phyloP scores from a whole-genome alignment of 2,888 invertebrate species.

The Marasmarcha lunaedactyla region DNA sequence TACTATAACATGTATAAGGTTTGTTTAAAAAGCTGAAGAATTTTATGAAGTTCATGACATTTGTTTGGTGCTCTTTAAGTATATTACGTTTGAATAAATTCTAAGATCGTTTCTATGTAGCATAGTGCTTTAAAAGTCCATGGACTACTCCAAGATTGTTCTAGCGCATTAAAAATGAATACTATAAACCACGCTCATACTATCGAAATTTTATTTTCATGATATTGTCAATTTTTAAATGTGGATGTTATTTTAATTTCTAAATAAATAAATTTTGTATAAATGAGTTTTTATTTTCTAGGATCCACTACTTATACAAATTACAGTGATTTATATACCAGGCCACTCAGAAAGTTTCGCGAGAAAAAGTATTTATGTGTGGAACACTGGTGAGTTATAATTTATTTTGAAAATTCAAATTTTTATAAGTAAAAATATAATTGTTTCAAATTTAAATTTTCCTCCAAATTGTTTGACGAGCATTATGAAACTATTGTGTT shows the following conservation, averaged over 20 bases:
- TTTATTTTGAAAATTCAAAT: too few relatives aligned
- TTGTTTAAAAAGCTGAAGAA: background rate
- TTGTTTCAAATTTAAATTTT: too few relatives aligned
- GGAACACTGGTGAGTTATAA: too few relatives aligned
- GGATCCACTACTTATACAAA: background rate
- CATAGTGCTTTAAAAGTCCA: too few relatives aligned
- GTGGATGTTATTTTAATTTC: slow-evolving; percentile 68
- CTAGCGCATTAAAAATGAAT: slow-evolving; percentile 20
- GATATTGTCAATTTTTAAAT: slow-evolving; percentile 62
- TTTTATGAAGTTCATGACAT: background rate
- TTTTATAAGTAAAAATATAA: too few relatives aligned
- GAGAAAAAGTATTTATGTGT: too few relatives aligned
- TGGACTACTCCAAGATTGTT: too few relatives aligned
- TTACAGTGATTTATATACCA: too few relatives aligned
- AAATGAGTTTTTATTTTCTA: background rate
- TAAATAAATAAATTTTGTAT: slow-evolving; percentile 56
- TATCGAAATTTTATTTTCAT: slow-evolving; percentile 43
- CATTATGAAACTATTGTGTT: too few relatives aligned
- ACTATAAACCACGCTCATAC: slow-evolving; percentile 61
- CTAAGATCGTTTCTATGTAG: background rate
- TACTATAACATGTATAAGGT: slow-evolving; percentile 14
- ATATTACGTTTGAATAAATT: slow-evolving; percentile 1
- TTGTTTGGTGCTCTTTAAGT: slow-evolving; percentile 17
- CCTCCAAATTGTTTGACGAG: too few relatives aligned
- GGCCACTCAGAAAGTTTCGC: too few relatives aligned